Base-by-base conservation (phyloP, 2,113 vertebrate genomes). In the Raja brachyura region DNA sequence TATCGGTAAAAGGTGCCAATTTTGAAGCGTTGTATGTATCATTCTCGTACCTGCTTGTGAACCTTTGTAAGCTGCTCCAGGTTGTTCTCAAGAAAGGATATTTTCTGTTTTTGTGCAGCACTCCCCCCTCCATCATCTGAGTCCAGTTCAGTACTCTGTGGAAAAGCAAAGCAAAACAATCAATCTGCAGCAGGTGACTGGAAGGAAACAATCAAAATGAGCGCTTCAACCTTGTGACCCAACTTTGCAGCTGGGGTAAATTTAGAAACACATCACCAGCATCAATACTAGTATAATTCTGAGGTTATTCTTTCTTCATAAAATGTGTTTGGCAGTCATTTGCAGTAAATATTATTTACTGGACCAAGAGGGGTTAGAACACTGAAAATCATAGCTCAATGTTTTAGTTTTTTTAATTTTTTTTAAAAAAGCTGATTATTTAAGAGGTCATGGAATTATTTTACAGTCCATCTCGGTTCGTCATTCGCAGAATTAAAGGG, bases 51-150 rank as follows among this genome's bases (percentile, higher is more conserved):
- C 98, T 99, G 98, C 94, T 99, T 99, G 97, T 99, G 98, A 95
- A 98, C 98, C 93, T 98, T 99, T 54, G 98, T 99, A 95, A 99
- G 98, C 94, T 99, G 98, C 94, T 98, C 98, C 95, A 99, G 94
- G 95, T 99, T 98, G 94, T 98, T 98, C 95, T 99, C 98, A 96
- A 99, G 96, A 96, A 99, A 99, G 94, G 97, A 98, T 94, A 98
- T 98, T 94, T 98, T 99, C 96, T 98, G 98, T 94, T 99, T 98
- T 96, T 98, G 98, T 22, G 97, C 97, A 0, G 97, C 96, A 6
- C 97, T 98, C 20, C 98, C 97, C 0, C 97, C 97, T 39, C 96
- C 97, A 1, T 99, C 98, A 4, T 98, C 98, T 0, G 96, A 98
- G 94, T 98, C 98, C 83, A 98, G 94, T 92, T 98, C 98, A 18